Percentiles rank a stretch among this genome's conserved stretches.
These are phyloP conservation scores for Macrochelys suwanniensis DNA, from an alignment of 2,797 vertebrate genomes.

Conservation along the genomic window DNA sequence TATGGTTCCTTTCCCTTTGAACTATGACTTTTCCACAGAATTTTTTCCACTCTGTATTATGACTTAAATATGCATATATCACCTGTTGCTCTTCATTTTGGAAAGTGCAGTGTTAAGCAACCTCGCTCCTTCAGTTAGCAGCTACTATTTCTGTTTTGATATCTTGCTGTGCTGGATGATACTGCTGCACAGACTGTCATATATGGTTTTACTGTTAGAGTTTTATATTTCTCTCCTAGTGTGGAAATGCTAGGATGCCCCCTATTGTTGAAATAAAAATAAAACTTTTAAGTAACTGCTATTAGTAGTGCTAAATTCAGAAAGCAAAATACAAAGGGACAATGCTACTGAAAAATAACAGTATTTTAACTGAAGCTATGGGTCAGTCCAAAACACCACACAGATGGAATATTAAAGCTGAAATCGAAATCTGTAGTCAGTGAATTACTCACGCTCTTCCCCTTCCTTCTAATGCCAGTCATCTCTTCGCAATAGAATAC, in stretches of 20 bases:
- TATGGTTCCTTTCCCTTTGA: rapidly evolving
- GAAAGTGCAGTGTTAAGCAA: rapidly evolving
- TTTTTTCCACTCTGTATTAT: background rate
- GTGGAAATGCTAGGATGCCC: slow-evolving; percentile 67
- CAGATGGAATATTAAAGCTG: rapidly evolving
- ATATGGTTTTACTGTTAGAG: background rate
- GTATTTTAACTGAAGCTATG: background rate
- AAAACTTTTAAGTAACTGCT: background rate
- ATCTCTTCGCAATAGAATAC: background rate
- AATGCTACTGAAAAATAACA: background rate
- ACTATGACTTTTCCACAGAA: background rate
- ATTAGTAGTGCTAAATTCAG: background rate
- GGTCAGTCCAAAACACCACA: background rate
- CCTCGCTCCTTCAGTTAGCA: rapidly evolving
- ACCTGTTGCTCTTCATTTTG: rapidly evolving
- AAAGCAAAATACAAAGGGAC: background rate
- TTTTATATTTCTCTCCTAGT: background rate
- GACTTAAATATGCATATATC: background rate
- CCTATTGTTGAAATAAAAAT: slow-evolving; percentile 52
- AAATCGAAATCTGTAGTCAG: rapidly evolving
- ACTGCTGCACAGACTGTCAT: background rate
- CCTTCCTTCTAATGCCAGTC: rapidly evolving
- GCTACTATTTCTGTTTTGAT: background rate
- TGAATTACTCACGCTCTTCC: background rate
- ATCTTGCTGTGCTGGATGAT: background rate